phyloP scores from a whole-genome alignment of 37 sponge, comb jelly and placozoan genomes.

The Axinella damicornis region DNA sequence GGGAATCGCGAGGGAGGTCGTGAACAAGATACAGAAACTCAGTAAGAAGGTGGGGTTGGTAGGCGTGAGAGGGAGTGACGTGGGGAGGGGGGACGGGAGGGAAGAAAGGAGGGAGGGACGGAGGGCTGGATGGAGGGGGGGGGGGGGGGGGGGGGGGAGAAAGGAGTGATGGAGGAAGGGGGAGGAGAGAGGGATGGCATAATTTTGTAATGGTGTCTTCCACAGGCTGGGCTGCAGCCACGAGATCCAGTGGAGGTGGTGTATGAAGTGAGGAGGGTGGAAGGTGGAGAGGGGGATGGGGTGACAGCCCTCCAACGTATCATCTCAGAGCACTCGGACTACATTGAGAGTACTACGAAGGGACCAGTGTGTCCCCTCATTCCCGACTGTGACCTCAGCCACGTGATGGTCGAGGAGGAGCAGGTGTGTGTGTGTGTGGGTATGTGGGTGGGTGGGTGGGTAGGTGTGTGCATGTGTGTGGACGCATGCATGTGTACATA shows the following conservation, averaged over 20 bases:
- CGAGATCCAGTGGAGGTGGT: conserved; percentile 67
- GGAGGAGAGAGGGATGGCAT: too few species aligned
- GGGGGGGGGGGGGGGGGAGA: too few species aligned
- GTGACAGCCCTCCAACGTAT: conserved; percentile 41
- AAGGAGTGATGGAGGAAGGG: too few species aligned
- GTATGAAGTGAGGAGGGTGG: conserved; percentile 51
- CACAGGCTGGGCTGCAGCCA: conserved; percentile 79
- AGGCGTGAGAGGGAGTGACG: too few species aligned
- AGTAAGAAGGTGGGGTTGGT: conserved; percentile 81
- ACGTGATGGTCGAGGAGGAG: conserved; percentile 57
- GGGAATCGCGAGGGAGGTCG: conserved; percentile 92
- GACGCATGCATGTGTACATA: too few species aligned
- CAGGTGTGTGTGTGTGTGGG: conserved; percentile 30
- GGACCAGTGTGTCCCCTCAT: conserved; percentile 43
- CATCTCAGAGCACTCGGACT: conserved; percentile 56
- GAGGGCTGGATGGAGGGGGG: too few species aligned
- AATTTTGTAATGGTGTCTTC: too few species aligned
- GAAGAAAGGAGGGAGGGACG: too few species aligned
- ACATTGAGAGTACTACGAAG: conserved; percentile 79
- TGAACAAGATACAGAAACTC: conserved; percentile 96
- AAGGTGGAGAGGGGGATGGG: conserved; percentile 10
- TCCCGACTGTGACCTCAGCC: background rate
- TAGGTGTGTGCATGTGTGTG: too few species aligned
- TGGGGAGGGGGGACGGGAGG: too few species aligned
- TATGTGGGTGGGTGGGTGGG: too few species aligned